A percentile compares a stretch with the other conserved stretches of the same genome.
Evolutionary conservation across 2,113 vertebrate genomes (phyloP).

Genomic region (Neodon shergylaensis): DNA sequence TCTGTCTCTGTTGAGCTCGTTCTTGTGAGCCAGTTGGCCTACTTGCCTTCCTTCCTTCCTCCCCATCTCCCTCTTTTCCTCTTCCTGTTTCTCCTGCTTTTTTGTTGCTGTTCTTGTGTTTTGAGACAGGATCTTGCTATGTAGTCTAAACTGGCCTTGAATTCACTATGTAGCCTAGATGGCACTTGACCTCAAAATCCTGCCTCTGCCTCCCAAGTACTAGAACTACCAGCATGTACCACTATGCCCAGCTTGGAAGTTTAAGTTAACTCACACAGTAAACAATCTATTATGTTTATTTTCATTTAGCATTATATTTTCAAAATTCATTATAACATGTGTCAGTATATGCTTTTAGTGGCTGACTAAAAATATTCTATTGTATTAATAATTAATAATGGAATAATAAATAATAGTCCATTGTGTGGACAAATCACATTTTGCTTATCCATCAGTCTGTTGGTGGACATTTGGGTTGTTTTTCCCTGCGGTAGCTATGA

Average conservation of each 20-base stretch:
- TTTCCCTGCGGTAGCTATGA: background rate
- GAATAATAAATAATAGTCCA: background rate
- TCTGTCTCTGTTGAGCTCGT: background rate
- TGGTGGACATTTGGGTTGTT: background rate
- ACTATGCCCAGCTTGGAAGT: background rate
- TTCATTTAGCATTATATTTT: background rate
- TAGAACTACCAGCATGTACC: too few species aligned
- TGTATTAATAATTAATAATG: background rate
- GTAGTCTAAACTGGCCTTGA: background rate
- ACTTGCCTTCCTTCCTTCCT: too few species aligned
- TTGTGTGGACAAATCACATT: background rate
- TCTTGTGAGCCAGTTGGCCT: background rate
- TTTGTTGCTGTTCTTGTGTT: background rate
- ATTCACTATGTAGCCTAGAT: background rate
- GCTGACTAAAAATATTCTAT: background rate
- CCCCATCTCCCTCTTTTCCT: background rate
- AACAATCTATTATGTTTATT: background rate
- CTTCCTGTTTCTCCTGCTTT: background rate
- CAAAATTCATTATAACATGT: background rate
- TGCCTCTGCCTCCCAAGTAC: background rate
- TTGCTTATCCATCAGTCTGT: background rate
- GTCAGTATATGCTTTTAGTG: background rate
- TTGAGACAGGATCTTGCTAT: background rate
- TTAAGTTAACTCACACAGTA: background rate
- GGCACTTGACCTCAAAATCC: background rate